Percentiles rank a stretch among this genome's conserved stretches.
phyloP scores from a whole-genome alignment of 2,888 invertebrate species.

The Metopia argyrocephala region DNA sequence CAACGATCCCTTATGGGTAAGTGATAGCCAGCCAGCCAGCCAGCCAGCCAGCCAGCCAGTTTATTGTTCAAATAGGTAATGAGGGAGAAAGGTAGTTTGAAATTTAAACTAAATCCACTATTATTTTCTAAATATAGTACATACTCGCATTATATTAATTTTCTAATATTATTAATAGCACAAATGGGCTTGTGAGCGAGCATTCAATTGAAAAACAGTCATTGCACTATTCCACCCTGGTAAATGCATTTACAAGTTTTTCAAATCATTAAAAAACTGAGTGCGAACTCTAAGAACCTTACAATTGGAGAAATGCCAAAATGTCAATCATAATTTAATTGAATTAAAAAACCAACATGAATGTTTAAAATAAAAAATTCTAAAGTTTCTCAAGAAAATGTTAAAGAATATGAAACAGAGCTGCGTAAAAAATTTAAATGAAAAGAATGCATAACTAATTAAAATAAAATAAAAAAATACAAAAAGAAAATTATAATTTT shows the following conservation, averaged over 20 bases:
- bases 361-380: not conserved
- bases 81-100: not conserved
- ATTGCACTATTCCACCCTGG: not conserved
- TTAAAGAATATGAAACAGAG: not conserved
- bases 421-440: not conserved
- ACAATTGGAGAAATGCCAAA: conserved; percentile 47
- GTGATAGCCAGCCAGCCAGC: too few relatives aligned
- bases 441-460: conserved; percentile 52
- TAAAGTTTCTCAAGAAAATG: conserved; percentile 29
- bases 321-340: conserved; percentile 57
- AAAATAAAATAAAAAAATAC: too few relatives aligned
- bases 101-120: too few relatives aligned
- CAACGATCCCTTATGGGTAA: not conserved
- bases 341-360: conserved; percentile 32
- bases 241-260: too few relatives aligned
- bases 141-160: too few relatives aligned
- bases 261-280: not conserved
- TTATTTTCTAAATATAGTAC: too few relatives aligned
- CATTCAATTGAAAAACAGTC: not conserved
- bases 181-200: not conserved
- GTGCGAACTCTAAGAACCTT: conserved; percentile 39
- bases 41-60: too few relatives aligned
- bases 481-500: conserved; percentile 54
- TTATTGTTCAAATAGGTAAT: not conserved
- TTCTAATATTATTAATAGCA: not conserved